Evolutionary conservation across 2,888 invertebrate species (phyloP).

Genomic region (Dryadula phaetusa): DNA sequence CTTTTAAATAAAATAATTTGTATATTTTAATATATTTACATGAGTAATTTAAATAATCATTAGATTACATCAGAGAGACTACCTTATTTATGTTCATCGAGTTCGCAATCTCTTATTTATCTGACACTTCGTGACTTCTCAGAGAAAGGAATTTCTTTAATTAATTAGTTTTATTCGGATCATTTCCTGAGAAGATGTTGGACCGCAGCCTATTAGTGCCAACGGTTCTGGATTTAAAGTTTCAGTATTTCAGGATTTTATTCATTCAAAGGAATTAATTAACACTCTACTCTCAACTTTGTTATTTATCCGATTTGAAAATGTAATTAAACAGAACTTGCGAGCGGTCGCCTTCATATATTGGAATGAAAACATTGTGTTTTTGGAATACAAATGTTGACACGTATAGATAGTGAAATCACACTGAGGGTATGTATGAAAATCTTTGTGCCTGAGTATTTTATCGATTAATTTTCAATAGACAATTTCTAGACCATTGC

Average conservation of each 20-base stretch:
- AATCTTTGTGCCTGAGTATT: no score
- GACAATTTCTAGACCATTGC: no score
- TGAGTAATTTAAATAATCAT: neutral
- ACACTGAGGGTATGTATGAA: no score
- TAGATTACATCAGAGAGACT: neutral
- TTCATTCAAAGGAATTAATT: conserved; percentile 17
- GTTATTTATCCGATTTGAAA: neutral
- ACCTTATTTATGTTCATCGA: neutral
- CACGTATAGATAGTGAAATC: no score
- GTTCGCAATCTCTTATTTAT: neutral
- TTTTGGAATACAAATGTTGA: no score
- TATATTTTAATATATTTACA: neutral
- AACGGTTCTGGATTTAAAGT: conserved; percentile 3
- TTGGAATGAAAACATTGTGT: neutral
- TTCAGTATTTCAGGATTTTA: conserved; percentile 2
- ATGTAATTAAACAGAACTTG: neutral
- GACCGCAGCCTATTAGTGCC: conserved; percentile 12
- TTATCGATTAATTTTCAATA: no score
- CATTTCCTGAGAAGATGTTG: conserved; percentile 12
- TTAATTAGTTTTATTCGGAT: conserved; percentile 15
- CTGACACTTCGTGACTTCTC: neutral
- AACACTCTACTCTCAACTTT: conserved; percentile 6
- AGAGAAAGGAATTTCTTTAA: conserved; percentile 16
- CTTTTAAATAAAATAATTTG: no score
- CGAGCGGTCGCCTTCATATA: neutral